Conservation (phyloP, 64 coral and sea anemone species). For the Actinia equina region DNA sequence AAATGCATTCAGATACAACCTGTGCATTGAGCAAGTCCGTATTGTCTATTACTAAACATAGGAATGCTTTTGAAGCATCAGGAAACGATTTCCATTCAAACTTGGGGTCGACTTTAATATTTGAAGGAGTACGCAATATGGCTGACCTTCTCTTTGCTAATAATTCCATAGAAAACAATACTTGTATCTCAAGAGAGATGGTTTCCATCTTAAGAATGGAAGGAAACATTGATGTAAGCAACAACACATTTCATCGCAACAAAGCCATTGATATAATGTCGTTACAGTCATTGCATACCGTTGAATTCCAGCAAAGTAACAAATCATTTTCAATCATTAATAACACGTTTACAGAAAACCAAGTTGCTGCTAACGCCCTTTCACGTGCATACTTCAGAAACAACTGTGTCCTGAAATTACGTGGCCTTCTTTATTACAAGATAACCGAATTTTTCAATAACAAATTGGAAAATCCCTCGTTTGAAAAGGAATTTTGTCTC, state of each 20-base stretch:
- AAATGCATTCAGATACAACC: conserved; percentile 49
- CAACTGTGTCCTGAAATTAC: conserved; percentile 17
- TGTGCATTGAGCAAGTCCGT: conserved; percentile 37
- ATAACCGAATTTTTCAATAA: conserved; percentile 25
- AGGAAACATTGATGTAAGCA: conserved; percentile 4
- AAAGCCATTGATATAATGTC: conserved; percentile 20
- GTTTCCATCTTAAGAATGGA: conserved; percentile 33
- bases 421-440: conserved; percentile 44
- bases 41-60: neutral
- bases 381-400: neutral
- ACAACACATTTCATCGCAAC: conserved; percentile 54
- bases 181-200: conserved; percentile 1
- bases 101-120: conserved; percentile 22
- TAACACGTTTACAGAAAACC: conserved; percentile 41
- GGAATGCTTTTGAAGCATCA: neutral
- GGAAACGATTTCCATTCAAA: conserved; percentile 51
- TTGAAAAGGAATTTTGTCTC: conserved; percentile 47
- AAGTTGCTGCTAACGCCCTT: neutral
- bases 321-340: conserved; percentile 24
- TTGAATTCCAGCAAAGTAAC: neutral
- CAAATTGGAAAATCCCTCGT: conserved; percentile 43
- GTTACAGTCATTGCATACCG: conserved; percentile 26
- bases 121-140: conserved; percentile 12
- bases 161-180: conserved; percentile 46
- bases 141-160: neutral